Conservation (phyloP, 2,113 vertebrate genomes). For the Crotalus horridus region DNA sequence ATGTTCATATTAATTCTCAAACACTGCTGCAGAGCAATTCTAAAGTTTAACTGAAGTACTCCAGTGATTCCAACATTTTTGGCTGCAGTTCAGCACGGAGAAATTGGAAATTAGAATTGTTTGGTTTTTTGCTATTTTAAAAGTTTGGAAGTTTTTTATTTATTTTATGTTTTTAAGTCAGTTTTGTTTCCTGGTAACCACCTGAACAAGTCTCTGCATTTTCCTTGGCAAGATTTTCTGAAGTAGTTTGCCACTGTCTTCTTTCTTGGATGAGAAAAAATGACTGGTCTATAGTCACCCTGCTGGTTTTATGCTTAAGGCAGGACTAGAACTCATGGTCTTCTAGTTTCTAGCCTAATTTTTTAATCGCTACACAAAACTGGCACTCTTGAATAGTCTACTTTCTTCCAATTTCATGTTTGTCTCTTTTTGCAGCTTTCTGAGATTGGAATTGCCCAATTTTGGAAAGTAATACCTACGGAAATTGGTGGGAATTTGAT, state of each 20-base stretch:
- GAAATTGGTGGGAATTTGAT: not conserved
- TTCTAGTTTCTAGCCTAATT: not conserved
- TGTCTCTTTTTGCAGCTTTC: not conserved
- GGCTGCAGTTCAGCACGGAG: not conserved
- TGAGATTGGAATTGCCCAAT: not conserved
- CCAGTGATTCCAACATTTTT: not conserved
- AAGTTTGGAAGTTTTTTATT: not conserved
- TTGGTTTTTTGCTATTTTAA: not conserved
- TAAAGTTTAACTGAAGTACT: not conserved
- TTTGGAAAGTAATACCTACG: not conserved
- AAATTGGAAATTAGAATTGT: not conserved
- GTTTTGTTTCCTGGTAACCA: not conserved
- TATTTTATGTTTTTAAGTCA: not conserved
- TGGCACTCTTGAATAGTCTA: not conserved
- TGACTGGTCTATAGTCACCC: not conserved
- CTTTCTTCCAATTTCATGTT: not conserved
- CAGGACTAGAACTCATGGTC: not conserved
- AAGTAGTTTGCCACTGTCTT: not conserved
- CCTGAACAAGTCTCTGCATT: not conserved
- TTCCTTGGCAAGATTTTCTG: not conserved
- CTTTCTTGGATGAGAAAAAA: not conserved
- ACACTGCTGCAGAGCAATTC: not conserved
- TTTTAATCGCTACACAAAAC: not conserved
- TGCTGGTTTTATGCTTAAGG: not conserved
- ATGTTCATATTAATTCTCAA: not conserved